Percentiles rank a stretch among this genome's conserved stretches.
Conservation (phyloP, 2,888 invertebrate species). For the Limnephilus auricula region DNA sequence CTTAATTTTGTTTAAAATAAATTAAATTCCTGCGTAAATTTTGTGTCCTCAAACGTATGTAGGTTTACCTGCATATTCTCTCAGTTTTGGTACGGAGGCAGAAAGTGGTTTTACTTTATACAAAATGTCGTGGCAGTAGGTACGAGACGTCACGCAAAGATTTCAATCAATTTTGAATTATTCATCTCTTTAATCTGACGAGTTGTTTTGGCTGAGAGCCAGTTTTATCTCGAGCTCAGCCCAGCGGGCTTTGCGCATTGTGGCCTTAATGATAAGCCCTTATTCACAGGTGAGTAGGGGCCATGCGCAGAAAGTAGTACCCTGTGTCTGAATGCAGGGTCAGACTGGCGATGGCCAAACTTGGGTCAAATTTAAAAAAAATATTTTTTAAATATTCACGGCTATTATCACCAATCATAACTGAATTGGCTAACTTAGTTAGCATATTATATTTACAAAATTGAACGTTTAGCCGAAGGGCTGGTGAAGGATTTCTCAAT, state of each 20-base stretch:
- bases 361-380: neutral
- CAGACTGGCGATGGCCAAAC: neutral
- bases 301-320: slow-evolving; percentile 10
- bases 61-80: neutral
- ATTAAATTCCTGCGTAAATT: neutral
- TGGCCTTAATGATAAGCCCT: slow-evolving; percentile 65
- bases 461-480: too few relatives aligned
- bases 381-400: too few relatives aligned
- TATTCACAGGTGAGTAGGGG: slow-evolving; percentile 55
- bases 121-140: slow-evolving; percentile 36
- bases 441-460: too few relatives aligned
- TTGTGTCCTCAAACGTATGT: neutral
- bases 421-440: too few relatives aligned
- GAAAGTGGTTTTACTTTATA: slow-evolving; percentile 13
- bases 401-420: neutral
- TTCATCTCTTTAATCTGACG: slow-evolving; percentile 66
- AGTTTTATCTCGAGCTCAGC: slow-evolving; percentile 58
- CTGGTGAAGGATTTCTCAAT: too few relatives aligned
- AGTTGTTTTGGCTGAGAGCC: slow-evolving; percentile 64
- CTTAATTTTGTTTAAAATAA: neutral
- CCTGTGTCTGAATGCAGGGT: neutral
- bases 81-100: neutral
- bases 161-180: slow-evolving; percentile 65
- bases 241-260: slow-evolving; percentile 58
- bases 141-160: slow-evolving; percentile 49